Base-by-base conservation (phyloP, 2,888 invertebrate genomes). In the Cosmopolites sordidus region DNA sequence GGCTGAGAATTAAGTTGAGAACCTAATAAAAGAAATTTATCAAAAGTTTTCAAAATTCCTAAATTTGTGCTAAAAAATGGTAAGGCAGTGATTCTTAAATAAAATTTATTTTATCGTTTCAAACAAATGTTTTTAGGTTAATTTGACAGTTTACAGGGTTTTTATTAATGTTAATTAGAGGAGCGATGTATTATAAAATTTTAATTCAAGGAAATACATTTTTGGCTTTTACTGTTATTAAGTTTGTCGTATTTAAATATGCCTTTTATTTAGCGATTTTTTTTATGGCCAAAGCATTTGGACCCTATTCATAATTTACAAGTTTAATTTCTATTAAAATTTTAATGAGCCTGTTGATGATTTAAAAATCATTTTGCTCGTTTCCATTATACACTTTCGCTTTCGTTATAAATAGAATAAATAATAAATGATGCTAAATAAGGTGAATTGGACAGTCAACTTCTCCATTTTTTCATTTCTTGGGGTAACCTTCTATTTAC, bases 401-500 rank as follows among this genome's bases (percentile, higher is more conserved):
- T 43, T 43, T 16, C 12, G n/a, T 44, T 44, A 44, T 16, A 37
- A 38, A 38, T 18, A 17, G 18, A 37, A 16, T 38, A 45, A 45
- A 45, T 47, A 17, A 47, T 12, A 47, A 47, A 47, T 47, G 11
- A 47, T 40, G 39, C 39, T 40, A 40, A 47, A 47, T 40, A 40
- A 38, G 18, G 22, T n/a, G 38, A 27, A 46, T 46, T 22, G 15
- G 40, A 40, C 39, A 47, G 15, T 39, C 4, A 47, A 27, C 39
- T 39, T 39, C 27, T 27, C n/a, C 2, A 39, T 40, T 47, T 47
- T 33, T 44, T 39, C 39, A 27, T 40, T 47, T 38, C 45, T 14
- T 17, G 40, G 14, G 41, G 18, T 46, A 42, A 51, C 51, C 51
- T 46, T 46, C 41, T 46, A 51, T 46, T 51, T 37, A 46, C 46